Conservation (phyloP, 2,797 vertebrate genomes). For the Parambassis ranga region DNA sequence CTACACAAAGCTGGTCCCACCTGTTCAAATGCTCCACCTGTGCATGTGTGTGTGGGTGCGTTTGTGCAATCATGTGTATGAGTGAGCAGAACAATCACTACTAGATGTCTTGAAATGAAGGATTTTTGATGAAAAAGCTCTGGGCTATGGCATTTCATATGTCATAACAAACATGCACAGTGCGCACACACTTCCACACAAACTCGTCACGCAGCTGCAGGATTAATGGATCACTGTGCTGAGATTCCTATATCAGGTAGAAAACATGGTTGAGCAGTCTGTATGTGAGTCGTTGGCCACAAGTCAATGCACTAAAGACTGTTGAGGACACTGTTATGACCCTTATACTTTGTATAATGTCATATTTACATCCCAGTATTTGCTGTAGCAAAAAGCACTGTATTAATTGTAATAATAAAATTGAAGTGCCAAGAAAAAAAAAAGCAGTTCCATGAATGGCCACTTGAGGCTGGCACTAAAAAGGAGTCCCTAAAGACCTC, state of each 20-base stretch:
- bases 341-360: too few species aligned
- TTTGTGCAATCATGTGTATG: background rate
- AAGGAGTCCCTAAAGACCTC: too few species aligned
- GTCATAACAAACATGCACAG: background rate
- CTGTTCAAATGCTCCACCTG: slow-evolving; percentile 55
- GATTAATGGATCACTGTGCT: slow-evolving; percentile 33
- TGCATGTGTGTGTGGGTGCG: background rate
- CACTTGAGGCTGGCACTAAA: too few species aligned
- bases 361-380: too few species aligned
- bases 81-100: background rate
- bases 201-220: slow-evolving; percentile 14
- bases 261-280: slow-evolving; percentile 48
- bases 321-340: slow-evolving; percentile 34
- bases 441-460: too few species aligned
- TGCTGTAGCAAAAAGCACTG: too few species aligned
- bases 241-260: slow-evolving; percentile 33
- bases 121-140: slow-evolving; percentile 15
- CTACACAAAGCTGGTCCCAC: slow-evolving; percentile 54
- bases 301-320: slow-evolving; percentile 39
- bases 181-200: background rate
- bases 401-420: too few species aligned
- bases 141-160: background rate
- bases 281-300: slow-evolving; percentile 26
- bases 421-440: too few species aligned
- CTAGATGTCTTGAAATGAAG: slow-evolving; percentile 31